phyloP scores from a whole-genome alignment of 2,797 vertebrate genomes.

The Xiphophorus birchmanni region DNA sequence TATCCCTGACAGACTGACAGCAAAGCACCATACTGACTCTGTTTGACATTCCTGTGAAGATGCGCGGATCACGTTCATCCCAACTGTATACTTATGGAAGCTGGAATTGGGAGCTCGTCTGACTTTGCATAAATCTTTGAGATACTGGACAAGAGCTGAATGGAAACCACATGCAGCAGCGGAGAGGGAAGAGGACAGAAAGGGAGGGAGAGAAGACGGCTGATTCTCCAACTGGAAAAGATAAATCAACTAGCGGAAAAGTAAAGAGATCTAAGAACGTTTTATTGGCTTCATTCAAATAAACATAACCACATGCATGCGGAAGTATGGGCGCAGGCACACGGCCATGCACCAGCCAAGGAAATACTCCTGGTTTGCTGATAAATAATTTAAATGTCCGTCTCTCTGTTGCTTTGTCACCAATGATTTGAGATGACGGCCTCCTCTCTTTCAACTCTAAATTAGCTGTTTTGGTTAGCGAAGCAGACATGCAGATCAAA shows the following conservation, averaged over 20 bases:
- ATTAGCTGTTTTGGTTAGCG: constrained; percentile 79
- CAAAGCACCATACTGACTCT: constrained; percentile 22
- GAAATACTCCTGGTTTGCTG: constrained; percentile 13
- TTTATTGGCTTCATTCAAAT: constrained; percentile 51
- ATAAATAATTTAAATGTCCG: constrained; percentile 23
- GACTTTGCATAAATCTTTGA: constrained; percentile 82
- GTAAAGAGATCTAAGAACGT: constrained; percentile 66
- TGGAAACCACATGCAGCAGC: constrained; percentile 80
- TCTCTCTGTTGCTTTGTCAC: constrained; percentile 50
- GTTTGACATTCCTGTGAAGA: constrained; percentile 68
- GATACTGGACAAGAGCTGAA: constrained; percentile 72
- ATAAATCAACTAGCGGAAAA: constrained; percentile 70
- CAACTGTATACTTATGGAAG: constrained; percentile 73
- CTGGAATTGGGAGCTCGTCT: constrained; percentile 76
- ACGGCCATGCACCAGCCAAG: not conserved
- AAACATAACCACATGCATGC: constrained; percentile 67
- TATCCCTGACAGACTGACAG: constrained; percentile 11
- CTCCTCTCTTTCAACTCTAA: constrained; percentile 76
- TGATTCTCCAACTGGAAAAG: constrained; percentile 58
- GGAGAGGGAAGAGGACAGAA: constrained; percentile 28
- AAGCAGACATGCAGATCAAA: constrained; percentile 74
- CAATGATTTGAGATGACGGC: constrained; percentile 60
- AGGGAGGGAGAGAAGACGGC: constrained; percentile 8
- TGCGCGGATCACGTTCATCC: constrained; percentile 54
- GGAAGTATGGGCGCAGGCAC: constrained; percentile 1